Evolutionary conservation across 2,888 invertebrate species (phyloP).

Genomic region (Esperia sulphurella): DNA sequence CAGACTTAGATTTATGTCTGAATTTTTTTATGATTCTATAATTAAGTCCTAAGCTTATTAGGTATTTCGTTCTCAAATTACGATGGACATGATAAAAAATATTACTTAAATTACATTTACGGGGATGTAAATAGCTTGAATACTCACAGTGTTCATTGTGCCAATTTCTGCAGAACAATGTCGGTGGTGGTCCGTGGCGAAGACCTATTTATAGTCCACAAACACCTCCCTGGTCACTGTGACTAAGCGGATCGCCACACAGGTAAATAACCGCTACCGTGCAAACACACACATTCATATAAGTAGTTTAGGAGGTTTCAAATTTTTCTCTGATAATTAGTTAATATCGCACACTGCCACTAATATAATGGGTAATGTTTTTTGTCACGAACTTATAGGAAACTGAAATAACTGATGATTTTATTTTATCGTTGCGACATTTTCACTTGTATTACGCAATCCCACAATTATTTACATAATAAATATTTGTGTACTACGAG

Average conservation of each 20-base stretch:
- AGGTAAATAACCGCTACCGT: constrained; percentile 42
- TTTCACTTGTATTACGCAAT: no score
- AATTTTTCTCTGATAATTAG: background rate
- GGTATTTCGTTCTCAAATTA: background rate
- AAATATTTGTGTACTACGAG: no score
- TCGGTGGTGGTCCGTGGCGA: constrained; percentile 18
- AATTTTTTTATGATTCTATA: no score
- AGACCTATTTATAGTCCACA: constrained; percentile 47
- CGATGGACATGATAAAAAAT: background rate
- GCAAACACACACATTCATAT: background rate
- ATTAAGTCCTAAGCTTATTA: background rate
- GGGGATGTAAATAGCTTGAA: background rate
- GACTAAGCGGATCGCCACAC: constrained; percentile 29
- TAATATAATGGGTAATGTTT: no score
- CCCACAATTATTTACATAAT: no score
- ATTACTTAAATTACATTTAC: background rate
- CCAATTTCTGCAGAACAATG: constrained; percentile 35
- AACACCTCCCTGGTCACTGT: constrained; percentile 14
- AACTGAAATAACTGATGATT: no score
- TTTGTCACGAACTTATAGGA: no score
- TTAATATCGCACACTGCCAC: no score
- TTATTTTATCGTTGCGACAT: no score
- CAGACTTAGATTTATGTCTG: no score
- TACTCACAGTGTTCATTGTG: constrained; percentile 67
- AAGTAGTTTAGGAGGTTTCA: background rate